A percentile compares a stretch with the other conserved stretches of the same genome.
Conservation (phyloP, 2,888 invertebrate species). For the Lepidochrysops patricia region DNA sequence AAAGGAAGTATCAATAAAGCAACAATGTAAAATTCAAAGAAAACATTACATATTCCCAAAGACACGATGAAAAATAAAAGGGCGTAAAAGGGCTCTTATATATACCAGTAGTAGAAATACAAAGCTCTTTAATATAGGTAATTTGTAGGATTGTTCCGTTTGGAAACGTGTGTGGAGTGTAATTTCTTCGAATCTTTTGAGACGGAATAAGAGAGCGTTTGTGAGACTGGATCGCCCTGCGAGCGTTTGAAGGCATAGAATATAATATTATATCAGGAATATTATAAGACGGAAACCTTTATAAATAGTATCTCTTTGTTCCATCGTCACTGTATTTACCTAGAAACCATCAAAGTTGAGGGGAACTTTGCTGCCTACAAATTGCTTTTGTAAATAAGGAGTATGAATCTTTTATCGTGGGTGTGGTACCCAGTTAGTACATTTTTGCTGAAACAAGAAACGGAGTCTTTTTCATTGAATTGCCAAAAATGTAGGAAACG, state of each 20-base stretch:
- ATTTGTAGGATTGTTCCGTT: conserved; percentile 10
- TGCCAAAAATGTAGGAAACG: background rate
- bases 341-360: background rate
- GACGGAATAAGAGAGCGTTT: background rate
- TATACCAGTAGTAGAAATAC: conserved; percentile 7
- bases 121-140: conserved; percentile 11
- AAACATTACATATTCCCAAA: conserved; percentile 9
- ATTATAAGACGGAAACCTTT: background rate
- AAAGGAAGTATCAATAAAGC: background rate
- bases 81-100: conserved; percentile 6
- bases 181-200: conserved; percentile 8
- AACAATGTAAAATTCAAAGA: conserved; percentile 11
- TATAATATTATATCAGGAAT: background rate
- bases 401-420: background rate
- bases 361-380: background rate
- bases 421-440: no score
- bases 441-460: background rate
- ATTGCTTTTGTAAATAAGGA: background rate
- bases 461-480: background rate
- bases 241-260: background rate
- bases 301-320: background rate
- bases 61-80: conserved; percentile 9
- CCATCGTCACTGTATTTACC: background rate
- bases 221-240: background rate
- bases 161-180: background rate